A percentile compares a stretch with the other conserved stretches of the same genome.
Evolutionary conservation across 2,888 invertebrate species (phyloP).

Genomic region (Xylocampa areola): DNA sequence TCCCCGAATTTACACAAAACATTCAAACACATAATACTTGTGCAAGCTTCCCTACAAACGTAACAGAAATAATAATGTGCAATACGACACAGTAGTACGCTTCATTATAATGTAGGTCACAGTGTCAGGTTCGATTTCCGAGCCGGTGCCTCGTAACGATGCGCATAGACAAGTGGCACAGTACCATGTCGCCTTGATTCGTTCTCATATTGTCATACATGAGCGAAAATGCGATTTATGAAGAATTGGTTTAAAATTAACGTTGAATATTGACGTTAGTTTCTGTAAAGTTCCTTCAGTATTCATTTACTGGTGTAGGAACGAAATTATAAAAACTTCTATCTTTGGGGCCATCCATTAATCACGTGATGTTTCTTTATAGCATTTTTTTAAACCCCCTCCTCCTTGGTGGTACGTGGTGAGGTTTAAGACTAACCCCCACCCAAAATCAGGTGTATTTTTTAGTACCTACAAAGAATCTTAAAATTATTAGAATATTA

Average conservation of each 20-base stretch:
- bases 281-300: no score
- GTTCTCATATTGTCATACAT: slow-evolving; percentile 22
- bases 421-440: no score
- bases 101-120: slow-evolving; percentile 59
- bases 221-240: background rate
- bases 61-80: slow-evolving; percentile 47
- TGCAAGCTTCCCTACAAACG: slow-evolving; percentile 16
- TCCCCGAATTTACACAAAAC: slow-evolving; percentile 14
- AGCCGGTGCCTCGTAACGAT: slow-evolving; percentile 44
- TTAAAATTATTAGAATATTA: no score
- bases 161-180: slow-evolving; percentile 42
- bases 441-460: no score
- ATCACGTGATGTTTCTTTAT: no score
- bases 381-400: no score
- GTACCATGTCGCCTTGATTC: slow-evolving; percentile 30
- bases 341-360: no score
- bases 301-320: no score
- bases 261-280: no score
- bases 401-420: no score
- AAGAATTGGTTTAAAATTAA: background rate
- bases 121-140: slow-evolving; percentile 62
- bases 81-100: slow-evolving; percentile 42
- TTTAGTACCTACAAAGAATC: no score
- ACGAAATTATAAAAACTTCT: no score
- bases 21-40: slow-evolving; percentile 11